A percentile compares a stretch with the other conserved stretches of the same genome.
Conservation (phyloP, 2,888 invertebrate species). For the Lepas anatifera region DNA sequence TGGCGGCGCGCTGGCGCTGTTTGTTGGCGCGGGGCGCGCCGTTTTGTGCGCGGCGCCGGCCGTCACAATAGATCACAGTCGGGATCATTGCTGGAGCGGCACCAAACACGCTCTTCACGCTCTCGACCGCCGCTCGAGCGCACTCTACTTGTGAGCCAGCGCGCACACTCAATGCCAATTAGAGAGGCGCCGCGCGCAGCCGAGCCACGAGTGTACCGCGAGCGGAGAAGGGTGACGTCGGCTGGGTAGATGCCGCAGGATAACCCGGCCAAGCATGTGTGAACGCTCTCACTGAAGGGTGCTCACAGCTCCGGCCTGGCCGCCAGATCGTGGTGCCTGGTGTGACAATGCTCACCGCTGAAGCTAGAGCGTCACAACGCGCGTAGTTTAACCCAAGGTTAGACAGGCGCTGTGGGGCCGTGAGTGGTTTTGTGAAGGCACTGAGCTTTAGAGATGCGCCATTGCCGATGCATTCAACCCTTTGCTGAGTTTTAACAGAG, state of each 20-base stretch:
- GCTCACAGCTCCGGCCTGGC: background rate
- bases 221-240: background rate
- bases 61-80: background rate
- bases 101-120: background rate
- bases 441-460: too few species aligned
- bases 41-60: background rate
- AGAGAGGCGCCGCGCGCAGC: background rate
- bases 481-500: too few species aligned
- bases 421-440: too few species aligned
- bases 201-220: background rate
- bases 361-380: too few species aligned
- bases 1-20: background rate
- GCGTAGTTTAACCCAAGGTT: too few species aligned
- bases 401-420: too few species aligned
- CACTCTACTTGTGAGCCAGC: background rate
- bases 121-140: background rate
- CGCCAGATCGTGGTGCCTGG: too few species aligned
- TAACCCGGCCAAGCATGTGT: background rate
- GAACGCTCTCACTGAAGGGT: background rate
- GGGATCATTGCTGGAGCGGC: background rate
- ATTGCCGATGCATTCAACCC: too few species aligned
- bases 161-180: conserved; percentile 11
- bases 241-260: background rate
- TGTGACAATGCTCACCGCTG: too few species aligned
- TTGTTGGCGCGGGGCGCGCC: background rate